These are phyloP conservation scores for Drosophila nigricruria DNA, from an alignment of 2,888 invertebrate species.

Conservation along the genomic window DNA sequence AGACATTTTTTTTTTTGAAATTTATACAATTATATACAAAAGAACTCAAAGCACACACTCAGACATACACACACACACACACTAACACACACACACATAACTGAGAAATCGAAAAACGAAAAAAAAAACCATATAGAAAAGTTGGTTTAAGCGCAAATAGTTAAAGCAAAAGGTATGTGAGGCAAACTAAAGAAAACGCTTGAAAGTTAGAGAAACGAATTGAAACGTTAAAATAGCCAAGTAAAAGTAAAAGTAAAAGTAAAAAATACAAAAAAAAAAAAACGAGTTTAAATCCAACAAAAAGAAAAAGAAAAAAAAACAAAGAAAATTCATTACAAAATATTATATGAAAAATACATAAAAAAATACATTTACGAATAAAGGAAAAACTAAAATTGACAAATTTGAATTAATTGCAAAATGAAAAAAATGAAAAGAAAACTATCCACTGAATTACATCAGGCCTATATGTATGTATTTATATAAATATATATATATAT, in stretches of 20 bases:
- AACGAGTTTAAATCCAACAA: constrained; percentile 35
- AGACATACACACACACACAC: constrained; percentile 21
- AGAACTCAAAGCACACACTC: constrained; percentile 22
- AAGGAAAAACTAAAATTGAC: constrained; percentile 7
- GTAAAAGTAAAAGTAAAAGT: constrained; percentile 15
- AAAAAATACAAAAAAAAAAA: constrained; percentile 16
- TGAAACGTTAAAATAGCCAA: constrained; percentile 49
- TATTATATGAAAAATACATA: constrained; percentile 22
- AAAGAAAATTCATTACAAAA: neutral
- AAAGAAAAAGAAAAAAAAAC: constrained; percentile 14
- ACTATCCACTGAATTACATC: constrained; percentile 63
- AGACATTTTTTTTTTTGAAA: constrained; percentile 65
- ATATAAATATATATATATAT: constrained; percentile 45
- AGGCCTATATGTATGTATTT: constrained; percentile 51
- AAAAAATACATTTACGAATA: constrained; percentile 22
- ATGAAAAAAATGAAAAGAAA: constrained; percentile 3
- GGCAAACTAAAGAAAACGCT: constrained; percentile 14
- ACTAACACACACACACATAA: constrained; percentile 14
- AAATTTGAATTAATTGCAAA: constrained; percentile 17
- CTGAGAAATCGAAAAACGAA: constrained; percentile 35
- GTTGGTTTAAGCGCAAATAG: constrained; percentile 5
- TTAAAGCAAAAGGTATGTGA: constrained; percentile 38
- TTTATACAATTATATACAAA: constrained; percentile 64
- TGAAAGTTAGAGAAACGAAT: constrained; percentile 45
- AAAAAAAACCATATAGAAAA: constrained; percentile 8